Evolutionary conservation across 1,140 invertebrate species (phyloP), one percentile per base, ranked within the genome.

Genomic region (Cecropterus lyciades): DNA sequence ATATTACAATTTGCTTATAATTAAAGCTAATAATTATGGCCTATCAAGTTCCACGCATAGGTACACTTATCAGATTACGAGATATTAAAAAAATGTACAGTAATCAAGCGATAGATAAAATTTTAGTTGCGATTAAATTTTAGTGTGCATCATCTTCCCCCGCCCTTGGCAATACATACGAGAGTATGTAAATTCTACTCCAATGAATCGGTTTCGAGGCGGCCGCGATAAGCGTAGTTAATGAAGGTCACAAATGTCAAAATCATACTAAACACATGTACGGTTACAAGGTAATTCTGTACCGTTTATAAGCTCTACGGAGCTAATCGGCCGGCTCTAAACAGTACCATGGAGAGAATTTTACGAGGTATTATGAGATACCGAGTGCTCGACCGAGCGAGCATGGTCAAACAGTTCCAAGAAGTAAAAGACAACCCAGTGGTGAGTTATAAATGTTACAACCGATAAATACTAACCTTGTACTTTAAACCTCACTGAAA

Each of bases 401-500:
- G 94, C 82, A 98, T 98, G 97, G 96, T 98, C 11, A 95, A 97
- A 90, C 97, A 98, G 88, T 98, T 98, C 89, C 91, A 97, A 89
- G 93, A 96, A 94, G 97, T 98, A 67, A 94, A 93, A 83, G 95
- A 98, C 92, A 94, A 98, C 93, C 97, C 97, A 10, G 95, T 95
- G 93, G 97, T 98, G 14, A 45, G 43, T 45, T 92, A 69, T 24
- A n/a, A n/a, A n/a, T n/a, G n/a, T 24, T 24, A 24, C 5, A 33
- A 51, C 9, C 46, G 15, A 17, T 48, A 49, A 42, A 15, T 14
- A 62, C 59, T 62, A 62, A 62, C 59, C 59, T 62, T 62, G 59
- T 62, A 62, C 27, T 49, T 60, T 60, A 62, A 13, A 60, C 57
- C 45, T 51, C 10, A 20, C 20, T 51, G 9, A 20, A 5, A 10